Conservation (phyloP, 2,113 vertebrate genomes). For the Oreochromis tanganicae region DNA sequence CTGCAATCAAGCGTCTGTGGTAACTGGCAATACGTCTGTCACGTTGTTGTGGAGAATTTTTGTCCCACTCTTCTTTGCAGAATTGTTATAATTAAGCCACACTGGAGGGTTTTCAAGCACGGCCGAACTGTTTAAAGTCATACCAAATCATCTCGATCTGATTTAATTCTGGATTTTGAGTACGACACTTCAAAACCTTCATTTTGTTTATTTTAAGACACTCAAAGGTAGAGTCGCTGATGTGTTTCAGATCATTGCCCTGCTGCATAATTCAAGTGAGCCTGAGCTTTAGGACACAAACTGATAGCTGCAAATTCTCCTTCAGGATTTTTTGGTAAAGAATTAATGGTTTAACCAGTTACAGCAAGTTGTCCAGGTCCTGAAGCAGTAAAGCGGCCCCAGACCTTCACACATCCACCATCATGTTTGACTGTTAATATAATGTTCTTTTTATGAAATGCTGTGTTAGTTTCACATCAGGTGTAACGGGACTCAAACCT, state of each 20-base stretch:
- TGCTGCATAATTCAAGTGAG: not conserved
- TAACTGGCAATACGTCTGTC: not conserved
- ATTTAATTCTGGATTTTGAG: not conserved
- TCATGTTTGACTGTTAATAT: not conserved
- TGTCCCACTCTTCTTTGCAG: not conserved
- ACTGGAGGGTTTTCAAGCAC: not conserved
- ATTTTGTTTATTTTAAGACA: not conserved
- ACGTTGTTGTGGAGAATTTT: not conserved
- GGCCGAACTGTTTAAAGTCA: not conserved
- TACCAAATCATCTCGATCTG: not conserved
- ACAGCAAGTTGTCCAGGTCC: not conserved
- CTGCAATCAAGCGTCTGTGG: not conserved
- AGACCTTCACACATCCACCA: not conserved
- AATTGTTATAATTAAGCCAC: not conserved
- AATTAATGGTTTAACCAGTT: not conserved
- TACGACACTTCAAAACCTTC: not conserved
- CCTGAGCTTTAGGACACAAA: not conserved
- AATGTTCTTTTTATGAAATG: not conserved
- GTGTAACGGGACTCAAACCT: not conserved
- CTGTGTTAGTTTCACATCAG: not conserved
- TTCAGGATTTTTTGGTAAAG: not conserved
- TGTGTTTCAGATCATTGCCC: not conserved
- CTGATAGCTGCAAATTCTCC: not conserved
- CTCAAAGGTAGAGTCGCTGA: not conserved
- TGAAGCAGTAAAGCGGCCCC: not conserved